These are phyloP conservation scores for Lasioglossum baleicum DNA, from an alignment of 1,140 invertebrate genomes.

Conservation along the genomic window DNA sequence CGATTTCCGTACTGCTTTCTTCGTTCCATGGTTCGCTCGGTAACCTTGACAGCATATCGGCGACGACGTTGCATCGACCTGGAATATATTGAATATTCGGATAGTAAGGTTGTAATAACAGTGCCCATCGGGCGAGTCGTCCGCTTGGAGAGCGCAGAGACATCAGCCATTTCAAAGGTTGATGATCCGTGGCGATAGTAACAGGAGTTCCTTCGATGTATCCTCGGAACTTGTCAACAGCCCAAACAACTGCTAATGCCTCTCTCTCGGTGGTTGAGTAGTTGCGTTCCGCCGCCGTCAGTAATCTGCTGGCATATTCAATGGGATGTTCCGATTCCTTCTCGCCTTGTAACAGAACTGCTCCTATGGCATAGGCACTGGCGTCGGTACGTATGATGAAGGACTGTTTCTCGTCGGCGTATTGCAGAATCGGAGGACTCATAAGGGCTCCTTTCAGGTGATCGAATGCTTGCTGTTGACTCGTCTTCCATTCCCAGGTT, in stretches of 20 bases:
- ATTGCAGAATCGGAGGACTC: no score
- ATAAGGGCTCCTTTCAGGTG: no score
- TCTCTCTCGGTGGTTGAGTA: slow-evolving; percentile 28
- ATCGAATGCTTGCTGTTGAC: no score
- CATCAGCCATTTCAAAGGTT: slow-evolving; percentile 33
- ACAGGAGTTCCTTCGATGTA: slow-evolving; percentile 19
- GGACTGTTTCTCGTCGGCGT: no score
- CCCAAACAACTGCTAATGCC: slow-evolving; percentile 13
- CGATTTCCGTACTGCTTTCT: not conserved
- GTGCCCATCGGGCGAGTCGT: not conserved
- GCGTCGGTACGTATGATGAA: not conserved
- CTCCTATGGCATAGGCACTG: not conserved
- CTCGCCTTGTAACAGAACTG: not conserved
- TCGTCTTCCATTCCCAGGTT: no score
- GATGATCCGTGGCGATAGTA: slow-evolving; percentile 24
- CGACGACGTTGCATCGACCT: not conserved
- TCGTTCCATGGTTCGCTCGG: no score
- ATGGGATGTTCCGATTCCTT: not conserved
- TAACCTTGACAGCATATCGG: not conserved
- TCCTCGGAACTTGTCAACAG: slow-evolving; percentile 29
- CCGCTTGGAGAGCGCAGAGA: not conserved
- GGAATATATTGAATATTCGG: not conserved
- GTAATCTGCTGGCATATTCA: not conserved
- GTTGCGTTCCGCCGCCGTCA: not conserved
- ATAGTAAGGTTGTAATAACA: not conserved